Conservation (phyloP, 2,888 invertebrate genomes). For the Siphlonurus alternatus region DNA sequence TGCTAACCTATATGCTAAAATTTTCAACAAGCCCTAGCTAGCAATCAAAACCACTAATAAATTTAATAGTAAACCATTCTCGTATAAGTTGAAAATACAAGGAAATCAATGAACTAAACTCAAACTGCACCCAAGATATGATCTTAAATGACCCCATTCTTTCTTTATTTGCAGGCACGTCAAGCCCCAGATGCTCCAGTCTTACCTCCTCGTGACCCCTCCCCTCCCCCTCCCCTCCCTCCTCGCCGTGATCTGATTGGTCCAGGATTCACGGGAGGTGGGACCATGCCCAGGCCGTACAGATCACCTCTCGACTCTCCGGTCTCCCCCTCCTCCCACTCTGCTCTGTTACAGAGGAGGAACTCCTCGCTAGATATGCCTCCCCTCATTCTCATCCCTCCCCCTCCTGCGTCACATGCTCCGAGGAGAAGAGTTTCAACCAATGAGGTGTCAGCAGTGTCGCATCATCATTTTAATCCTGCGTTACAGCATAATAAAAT, state of each 20-base stretch:
- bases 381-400: constrained; percentile 8
- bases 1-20: no score
- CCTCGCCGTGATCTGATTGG: constrained; percentile 31
- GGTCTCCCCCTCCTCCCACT: neutral
- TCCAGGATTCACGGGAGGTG: constrained; percentile 1
- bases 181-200: constrained; percentile 51
- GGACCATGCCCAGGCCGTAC: constrained; percentile 18
- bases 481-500: neutral
- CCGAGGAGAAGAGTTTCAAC: constrained; percentile 8
- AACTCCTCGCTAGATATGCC: constrained; percentile 10
- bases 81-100: no score
- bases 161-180: constrained; percentile 28
- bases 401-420: constrained; percentile 8
- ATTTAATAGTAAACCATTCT: no score
- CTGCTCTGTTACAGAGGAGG: constrained; percentile 20
- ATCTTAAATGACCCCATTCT: no score
- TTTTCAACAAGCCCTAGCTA: no score
- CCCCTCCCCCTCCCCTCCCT: constrained; percentile 46
- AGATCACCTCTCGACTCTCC: neutral
- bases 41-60: no score
- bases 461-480: neutral
- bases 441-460: constrained; percentile 5
- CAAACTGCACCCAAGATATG: no score
- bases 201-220: constrained; percentile 47
- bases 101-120: no score